Conservation (phyloP, 2,113 vertebrate genomes). For the Charina bottae region DNA sequence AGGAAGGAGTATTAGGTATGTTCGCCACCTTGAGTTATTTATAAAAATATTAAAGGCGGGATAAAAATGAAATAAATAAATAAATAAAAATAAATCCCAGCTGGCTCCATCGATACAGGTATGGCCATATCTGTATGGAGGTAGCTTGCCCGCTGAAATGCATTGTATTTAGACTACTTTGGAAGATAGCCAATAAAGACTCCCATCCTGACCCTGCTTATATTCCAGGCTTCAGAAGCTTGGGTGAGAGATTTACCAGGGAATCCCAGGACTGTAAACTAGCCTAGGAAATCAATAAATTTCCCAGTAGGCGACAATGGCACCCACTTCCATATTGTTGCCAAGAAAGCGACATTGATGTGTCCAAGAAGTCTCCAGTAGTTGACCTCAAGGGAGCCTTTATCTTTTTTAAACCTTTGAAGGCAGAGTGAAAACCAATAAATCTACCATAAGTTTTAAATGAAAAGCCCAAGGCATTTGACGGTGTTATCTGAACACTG, state of each 20-base stretch:
- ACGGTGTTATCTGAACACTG: neutral
- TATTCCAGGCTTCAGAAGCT: neutral
- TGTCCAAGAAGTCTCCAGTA: neutral
- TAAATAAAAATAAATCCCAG: no score
- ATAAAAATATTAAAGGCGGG: no score
- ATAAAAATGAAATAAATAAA: no score
- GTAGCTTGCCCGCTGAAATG: neutral
- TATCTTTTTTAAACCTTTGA: neutral
- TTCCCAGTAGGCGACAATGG: neutral
- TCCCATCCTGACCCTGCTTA: neutral
- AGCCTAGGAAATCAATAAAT: neutral
- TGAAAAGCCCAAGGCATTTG: neutral
- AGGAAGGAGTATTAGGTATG: no score
- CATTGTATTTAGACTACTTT: neutral
- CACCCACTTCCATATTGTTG: neutral
- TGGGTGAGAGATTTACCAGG: neutral
- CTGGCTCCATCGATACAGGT: neutral
- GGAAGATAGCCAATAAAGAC: neutral
- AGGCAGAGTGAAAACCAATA: no score
- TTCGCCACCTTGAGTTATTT: no score
- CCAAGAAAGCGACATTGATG: neutral
- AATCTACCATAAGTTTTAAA: neutral
- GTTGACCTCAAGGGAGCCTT: neutral
- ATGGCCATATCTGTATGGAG: neutral
- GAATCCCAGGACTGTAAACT: neutral